Evolutionary conservation across 2,888 invertebrate genomes (phyloP), one percentile per base, ranked within the genome.

Genomic region (Aethes cnicana): DNA sequence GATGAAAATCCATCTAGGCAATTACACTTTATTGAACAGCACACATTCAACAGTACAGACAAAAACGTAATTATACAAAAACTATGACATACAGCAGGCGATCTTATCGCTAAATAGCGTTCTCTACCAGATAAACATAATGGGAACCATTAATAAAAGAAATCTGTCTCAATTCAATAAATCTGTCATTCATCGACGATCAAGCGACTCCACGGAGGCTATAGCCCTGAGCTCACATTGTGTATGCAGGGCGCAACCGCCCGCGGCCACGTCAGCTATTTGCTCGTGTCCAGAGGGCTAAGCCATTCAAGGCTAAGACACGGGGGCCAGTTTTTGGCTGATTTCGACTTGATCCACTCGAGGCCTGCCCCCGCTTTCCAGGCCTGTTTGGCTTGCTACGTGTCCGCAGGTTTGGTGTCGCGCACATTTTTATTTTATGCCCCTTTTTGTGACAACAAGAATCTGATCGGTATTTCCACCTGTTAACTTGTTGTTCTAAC

Each of bases 221-320:
- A 53, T 69, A 66, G 68, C 58, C 65, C 50, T 67, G 69, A 70
- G 59, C 54, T 66, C 77, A 67, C 83, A 87, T 86, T 88, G 82
- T 78, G 89, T 88, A 89, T 89, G 88, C 89, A 89, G 77, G 85
- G 71, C 87, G 88, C 86, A 83, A 72, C 74, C 65, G 81, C 80
- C 84, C 78, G 78, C 84, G 78, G 82, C 87, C 81, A 83, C 88
- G 84, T 87, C 89, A 87, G 89, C 89, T 86, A 88, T 89, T 88
- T 82, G 87, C 84, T 83, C 79, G 76, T 85, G 86, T 83, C 88
- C 88, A 84, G 81, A 81, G 81, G 87, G 88, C 86, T 89, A 85
- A 88, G 81, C 89, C 89, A 88, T 88, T 87, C 89, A 88, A 88
- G 89, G 89, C 87, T 88, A 89, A 86, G 81, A 68, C 74, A 74